Percentiles rank a stretch among this genome's conserved stretches.
phyloP scores from a whole-genome alignment of 2,797 vertebrate genomes.

The Parotocinclus haroldoi region DNA sequence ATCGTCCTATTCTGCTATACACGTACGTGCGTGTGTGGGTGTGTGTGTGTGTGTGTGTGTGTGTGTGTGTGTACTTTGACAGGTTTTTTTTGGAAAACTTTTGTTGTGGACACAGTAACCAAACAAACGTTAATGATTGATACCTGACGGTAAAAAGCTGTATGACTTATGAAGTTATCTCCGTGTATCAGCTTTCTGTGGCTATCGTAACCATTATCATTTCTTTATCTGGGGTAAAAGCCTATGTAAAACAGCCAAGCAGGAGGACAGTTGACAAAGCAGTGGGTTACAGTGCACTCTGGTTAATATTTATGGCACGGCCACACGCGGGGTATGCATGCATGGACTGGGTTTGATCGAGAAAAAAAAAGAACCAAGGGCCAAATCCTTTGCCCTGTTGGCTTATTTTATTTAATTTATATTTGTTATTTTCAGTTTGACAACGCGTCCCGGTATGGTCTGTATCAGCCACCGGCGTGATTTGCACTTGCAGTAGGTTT shows the following conservation, averaged over 20 bases:
- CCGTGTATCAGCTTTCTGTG: conserved; percentile 11
- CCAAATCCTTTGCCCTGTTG: no score
- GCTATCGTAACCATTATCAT: conserved; percentile 17
- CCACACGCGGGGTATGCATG: no score
- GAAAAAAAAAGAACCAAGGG: no score
- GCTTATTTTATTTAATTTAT: no score
- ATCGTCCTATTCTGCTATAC: neutral
- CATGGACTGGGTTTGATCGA: no score
- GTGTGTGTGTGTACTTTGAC: neutral
- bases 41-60: neutral
- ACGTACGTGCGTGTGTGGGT: conserved; percentile 6
- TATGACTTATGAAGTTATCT: conserved; percentile 10
- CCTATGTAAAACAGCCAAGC: neutral
- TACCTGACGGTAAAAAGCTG: conserved; percentile 4
- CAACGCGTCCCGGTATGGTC: no score
- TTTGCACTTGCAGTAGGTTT: no score
- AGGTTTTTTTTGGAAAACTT: neutral
- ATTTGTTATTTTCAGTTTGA: no score
- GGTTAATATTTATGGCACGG: neutral
- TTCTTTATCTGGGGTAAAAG: conserved; percentile 41
- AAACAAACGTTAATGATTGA: conserved; percentile 19
- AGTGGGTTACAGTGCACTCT: conserved; percentile 5
- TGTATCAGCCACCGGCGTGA: no score
- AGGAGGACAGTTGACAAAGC: neutral
- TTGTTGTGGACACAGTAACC: conserved; percentile 6